These are phyloP conservation scores for Eulemur macaco DNA, from an alignment of 2,113 vertebrate genomes.

Conservation along the genomic window DNA sequence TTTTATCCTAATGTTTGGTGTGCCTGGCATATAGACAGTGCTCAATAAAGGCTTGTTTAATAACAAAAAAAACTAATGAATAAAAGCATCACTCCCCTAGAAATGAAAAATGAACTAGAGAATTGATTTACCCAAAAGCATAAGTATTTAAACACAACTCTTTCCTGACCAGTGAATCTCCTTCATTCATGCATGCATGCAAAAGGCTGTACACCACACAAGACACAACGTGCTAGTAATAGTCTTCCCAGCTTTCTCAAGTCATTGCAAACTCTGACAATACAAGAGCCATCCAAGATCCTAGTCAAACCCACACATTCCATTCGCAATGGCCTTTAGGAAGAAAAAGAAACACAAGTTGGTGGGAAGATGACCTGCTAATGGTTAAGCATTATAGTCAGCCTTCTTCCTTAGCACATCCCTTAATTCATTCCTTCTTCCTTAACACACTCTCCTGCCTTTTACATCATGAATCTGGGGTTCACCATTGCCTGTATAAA, in stretches of 20 bases:
- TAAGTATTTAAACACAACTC: neutral
- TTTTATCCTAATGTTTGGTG: neutral
- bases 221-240: neutral
- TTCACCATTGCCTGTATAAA: neutral
- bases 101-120: constrained; percentile 7
- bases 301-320: neutral
- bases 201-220: neutral
- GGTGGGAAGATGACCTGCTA: neutral
- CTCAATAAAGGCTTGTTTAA: neutral
- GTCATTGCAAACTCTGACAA: neutral
- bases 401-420: neutral
- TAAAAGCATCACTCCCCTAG: neutral
- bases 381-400: neutral
- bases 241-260: neutral
- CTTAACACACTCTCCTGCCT: neutral
- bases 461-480: neutral
- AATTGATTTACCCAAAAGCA: neutral
- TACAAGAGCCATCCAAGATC: neutral
- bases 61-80: constrained; percentile 5
- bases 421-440: neutral
- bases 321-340: neutral
- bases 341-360: neutral
- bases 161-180: neutral
- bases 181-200: neutral
- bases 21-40: neutral